Conservation (phyloP, 2,113 vertebrate species). For the Ceuthmochares aereus region DNA sequence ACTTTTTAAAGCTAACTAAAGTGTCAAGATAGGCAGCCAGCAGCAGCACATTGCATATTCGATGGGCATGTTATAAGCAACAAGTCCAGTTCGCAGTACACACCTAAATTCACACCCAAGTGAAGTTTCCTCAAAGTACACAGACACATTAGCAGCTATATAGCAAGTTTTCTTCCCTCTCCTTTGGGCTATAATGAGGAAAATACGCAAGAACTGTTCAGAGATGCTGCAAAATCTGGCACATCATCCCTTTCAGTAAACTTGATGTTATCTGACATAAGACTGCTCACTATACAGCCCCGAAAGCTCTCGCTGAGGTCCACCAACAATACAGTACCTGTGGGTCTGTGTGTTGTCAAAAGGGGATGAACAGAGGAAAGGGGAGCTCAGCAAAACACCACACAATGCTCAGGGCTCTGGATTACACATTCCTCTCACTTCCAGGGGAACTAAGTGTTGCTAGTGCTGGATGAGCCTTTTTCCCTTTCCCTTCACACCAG, state of each 20-base stretch:
- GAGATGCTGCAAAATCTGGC: not conserved
- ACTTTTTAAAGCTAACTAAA: not conserved
- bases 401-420: fast-evolving
- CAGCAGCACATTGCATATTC: not conserved
- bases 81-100: fast-evolving
- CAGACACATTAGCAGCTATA: fast-evolving
- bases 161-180: not conserved
- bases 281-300: not conserved
- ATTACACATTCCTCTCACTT: not conserved
- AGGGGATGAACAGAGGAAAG: too few species aligned
- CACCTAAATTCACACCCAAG: fast-evolving
- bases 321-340: fast-evolving
- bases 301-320: fast-evolving
- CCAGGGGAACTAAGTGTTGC: not conserved
- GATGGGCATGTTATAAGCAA: not conserved
- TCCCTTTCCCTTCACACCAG: not conserved
- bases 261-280: fast-evolving
- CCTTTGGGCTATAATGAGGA: not conserved
- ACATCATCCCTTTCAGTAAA: too few species aligned
- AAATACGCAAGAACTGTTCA: not conserved
- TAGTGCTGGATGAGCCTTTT: not conserved
- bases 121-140: too few species aligned
- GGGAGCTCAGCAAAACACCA: not conserved
- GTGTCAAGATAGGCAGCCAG: not conserved
- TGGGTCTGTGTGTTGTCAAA: not conserved